Evolutionary conservation across 2,888 invertebrate species (phyloP), one percentile per base, ranked within the genome.

Genomic region (Protonemura montana): DNA sequence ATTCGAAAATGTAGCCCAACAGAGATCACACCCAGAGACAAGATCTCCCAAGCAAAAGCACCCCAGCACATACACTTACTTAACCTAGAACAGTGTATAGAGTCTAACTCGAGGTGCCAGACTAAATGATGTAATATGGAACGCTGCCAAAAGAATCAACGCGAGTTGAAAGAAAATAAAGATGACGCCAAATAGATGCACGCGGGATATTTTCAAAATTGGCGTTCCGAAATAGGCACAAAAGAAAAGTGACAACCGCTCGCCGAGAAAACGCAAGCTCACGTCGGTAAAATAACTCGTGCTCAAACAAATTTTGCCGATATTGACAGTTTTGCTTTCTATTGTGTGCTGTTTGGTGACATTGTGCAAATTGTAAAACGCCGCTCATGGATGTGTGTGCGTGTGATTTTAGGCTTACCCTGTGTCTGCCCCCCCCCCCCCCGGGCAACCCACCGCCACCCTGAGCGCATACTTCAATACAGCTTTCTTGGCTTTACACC

Each of bases 381-480:
- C 21, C 35, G 35, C 35, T 10, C 10, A 13, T 10, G 7, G 5
- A 10, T 78, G 29, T 78, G 29, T 78, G 78, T 78, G 27, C 10
- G 78, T 28, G 78, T 78, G 78, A 78, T 78, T 27, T 78, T 78
- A 28, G 78, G 78, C 78, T 78, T 28, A 29, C 78, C 26, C 78
- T 78, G n/a, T 27, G 78, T 10, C 29, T 28, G 77, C 26, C 29
- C 78, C 78, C 78, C 27, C 78, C 7, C 78, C 78, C 27, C 78
- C 25, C 27, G 21, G 1, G 16, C 59, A 59, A 10, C 59, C 59
- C 59, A 2, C 59, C 35, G 35, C 35, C 35, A 35, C 35, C 35
- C 35, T 10, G 35, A 21, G 59, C 59, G 59, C 59, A 59, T 59
- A 59, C 59, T 59, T 59, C 59, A 59, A 59, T 59, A 59, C 59